A percentile compares a stretch with the other conserved stretches of the same genome.
phyloP scores from a whole-genome alignment of 1,140 invertebrate genomes.

The Tetramorium simillimum region DNA sequence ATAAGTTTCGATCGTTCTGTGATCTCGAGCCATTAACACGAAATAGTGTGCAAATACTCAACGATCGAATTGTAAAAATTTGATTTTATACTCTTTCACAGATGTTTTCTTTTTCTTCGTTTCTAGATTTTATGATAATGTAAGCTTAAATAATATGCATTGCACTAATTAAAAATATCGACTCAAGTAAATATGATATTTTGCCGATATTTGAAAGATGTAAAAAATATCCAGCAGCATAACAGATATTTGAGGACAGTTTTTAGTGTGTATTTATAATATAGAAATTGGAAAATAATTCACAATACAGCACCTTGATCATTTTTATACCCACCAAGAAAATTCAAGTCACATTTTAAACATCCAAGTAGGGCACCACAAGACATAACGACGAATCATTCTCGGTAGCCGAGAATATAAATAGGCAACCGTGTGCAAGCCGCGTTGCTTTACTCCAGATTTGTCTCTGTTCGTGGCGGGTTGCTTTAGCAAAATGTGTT shows the following conservation, averaged over 20 bases:
- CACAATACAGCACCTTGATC: too few species aligned
- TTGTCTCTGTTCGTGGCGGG: constrained; percentile 40
- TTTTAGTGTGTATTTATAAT: background rate
- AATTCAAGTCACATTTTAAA: background rate
- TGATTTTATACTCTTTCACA: background rate
- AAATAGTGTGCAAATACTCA: constrained; percentile 55
- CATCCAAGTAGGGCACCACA: background rate
- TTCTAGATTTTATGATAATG: background rate
- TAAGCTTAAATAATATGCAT: background rate
- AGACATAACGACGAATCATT: constrained; percentile 13
- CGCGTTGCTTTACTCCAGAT: constrained; percentile 53
- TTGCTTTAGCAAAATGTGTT: constrained; percentile 60
- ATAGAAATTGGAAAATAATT: background rate
- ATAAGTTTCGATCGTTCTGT: constrained; percentile 42
- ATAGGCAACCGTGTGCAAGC: constrained; percentile 26
- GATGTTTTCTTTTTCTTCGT: background rate
- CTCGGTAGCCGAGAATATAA: constrained; percentile 41
- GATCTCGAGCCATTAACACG: constrained; percentile 52
- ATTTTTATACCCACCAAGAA: background rate
- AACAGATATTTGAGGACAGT: background rate
- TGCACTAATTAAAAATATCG: constrained; percentile 17
- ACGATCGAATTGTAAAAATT: background rate
- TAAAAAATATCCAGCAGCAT: background rate
- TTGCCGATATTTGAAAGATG: background rate
- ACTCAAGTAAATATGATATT: background rate